These are phyloP conservation scores for Spinus pinus DNA, from an alignment of 2,797 vertebrate species.

Conservation along the genomic window DNA sequence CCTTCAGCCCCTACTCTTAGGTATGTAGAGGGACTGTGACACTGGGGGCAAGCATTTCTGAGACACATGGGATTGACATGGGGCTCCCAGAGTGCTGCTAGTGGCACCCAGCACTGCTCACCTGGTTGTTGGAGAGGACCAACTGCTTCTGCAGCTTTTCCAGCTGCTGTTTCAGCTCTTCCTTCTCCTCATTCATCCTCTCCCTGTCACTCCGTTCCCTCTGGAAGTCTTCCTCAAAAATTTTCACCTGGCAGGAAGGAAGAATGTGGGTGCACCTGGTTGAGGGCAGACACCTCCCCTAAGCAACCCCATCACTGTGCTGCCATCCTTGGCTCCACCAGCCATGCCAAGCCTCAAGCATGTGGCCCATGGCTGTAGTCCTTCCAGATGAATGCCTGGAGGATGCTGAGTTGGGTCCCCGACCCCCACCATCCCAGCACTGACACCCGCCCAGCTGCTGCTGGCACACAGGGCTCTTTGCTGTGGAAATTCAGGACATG, in stretches of 20 bases:
- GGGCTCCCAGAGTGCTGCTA: not conserved
- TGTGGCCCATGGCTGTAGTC: fast-evolving
- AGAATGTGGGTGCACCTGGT: not conserved
- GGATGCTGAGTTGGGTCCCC: fast-evolving
- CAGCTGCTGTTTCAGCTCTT: conserved; percentile 91
- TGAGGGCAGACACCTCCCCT: not conserved
- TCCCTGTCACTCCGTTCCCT: conserved; percentile 94
- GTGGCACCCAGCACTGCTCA: not conserved
- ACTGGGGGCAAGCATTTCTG: fast-evolving
- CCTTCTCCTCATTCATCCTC: conserved; percentile 98
- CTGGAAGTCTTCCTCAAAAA: conserved; percentile 97
- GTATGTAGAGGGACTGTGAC: not conserved
- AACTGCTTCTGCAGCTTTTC: conserved; percentile 92
- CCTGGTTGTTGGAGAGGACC: conserved; percentile 88
- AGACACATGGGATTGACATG: fast-evolving
- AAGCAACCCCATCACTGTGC: fast-evolving
- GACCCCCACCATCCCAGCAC: not conserved
- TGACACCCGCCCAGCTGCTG: not conserved
- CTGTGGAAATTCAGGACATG: not conserved
- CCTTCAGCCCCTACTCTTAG: not conserved
- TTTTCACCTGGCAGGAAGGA: conserved; percentile 84
- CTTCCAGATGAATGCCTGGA: not conserved
- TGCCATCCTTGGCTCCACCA: not conserved
- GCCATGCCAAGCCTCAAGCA: not conserved
- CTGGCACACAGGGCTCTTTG: not conserved